Conservation (phyloP, 2,888 invertebrate species). For the Lysandra bellargus region DNA sequence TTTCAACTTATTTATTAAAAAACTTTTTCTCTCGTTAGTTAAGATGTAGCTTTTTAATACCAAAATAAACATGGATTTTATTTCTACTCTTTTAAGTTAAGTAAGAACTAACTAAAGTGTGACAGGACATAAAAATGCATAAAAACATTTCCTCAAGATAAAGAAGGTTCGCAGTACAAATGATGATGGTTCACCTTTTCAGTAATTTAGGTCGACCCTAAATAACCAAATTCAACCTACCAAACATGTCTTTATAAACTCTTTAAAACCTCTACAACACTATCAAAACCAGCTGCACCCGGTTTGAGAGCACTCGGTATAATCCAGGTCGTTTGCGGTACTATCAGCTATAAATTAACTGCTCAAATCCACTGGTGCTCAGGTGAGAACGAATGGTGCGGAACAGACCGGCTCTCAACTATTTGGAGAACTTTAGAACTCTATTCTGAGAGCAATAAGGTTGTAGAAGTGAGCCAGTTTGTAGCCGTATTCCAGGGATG, state of each 20-base stretch:
- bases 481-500: neutral
- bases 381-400: constrained; percentile 17
- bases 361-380: constrained; percentile 12
- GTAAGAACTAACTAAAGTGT: no score
- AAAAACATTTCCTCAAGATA: no score
- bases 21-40: neutral
- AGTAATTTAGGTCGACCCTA: neutral
- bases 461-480: neutral
- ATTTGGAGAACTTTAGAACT: neutral
- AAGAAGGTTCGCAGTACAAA: neutral
- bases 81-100: no score
- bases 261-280: neutral
- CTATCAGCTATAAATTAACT: constrained; percentile 15
- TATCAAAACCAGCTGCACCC: neutral
- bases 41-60: neutral
- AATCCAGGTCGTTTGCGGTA: constrained; percentile 4
- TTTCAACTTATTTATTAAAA: neutral
- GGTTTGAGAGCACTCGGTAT: neutral
- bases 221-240: neutral
- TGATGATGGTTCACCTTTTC: neutral
- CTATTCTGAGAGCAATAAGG: neutral
- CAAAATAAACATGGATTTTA: neutral
- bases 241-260: neutral
- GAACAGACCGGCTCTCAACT: neutral
- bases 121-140: no score